Evolutionary conservation across 37 sponge, comb jelly and placozoan species (phyloP), one percentile per base, ranked within the genome.

Genomic region (Spongilla lacustris): DNA sequence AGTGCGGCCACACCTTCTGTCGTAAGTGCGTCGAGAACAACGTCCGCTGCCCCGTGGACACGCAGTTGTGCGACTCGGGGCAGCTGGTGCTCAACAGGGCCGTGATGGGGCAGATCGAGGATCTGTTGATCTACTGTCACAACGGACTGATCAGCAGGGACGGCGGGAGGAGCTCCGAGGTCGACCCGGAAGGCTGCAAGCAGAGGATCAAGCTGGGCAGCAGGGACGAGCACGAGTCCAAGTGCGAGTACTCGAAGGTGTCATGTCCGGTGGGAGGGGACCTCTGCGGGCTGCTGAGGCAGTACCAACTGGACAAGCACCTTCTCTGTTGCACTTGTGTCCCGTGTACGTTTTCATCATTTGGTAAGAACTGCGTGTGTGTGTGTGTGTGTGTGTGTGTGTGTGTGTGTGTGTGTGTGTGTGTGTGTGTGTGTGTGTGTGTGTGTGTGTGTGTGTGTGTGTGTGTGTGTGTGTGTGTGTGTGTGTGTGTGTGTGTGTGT

Each of bases 1-100:
- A 85, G 66, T 97, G 97, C 85, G 97, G 97, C 49, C 97, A 97
- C 95, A 97, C 97, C 26, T 97, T 97, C 84, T 97, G 97, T 66
- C 83, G 83, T 23, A 25, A 23, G 19, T 97, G 97, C 70, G 87
- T 89, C 34, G 90, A 88, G 36, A 34, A 28, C 12, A 67, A 83
- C 74, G 78, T 74, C 8, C 66, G 67, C 5, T 96, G 96, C 66
- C 96, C 96, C n/a, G 14, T 91, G 71, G 96, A 96, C 81, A 66
- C 71, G 26, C 69, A 81, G 31, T 76, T 38, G 34, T 91, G 91
- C 75, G 91, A 92, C 38, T 74, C 89, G 2, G 81, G 79, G 3
- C 80, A 84, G 66, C 89, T 94, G 48, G 96, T 97, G 0, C 76
- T 91, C 27, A 97, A 97, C 74, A 85, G 89, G 35, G 97, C 97